Evolutionary conservation across 2,113 vertebrate genomes (phyloP), one percentile per base, ranked within the genome.

Genomic region (Trematocara stigmaticum): DNA sequence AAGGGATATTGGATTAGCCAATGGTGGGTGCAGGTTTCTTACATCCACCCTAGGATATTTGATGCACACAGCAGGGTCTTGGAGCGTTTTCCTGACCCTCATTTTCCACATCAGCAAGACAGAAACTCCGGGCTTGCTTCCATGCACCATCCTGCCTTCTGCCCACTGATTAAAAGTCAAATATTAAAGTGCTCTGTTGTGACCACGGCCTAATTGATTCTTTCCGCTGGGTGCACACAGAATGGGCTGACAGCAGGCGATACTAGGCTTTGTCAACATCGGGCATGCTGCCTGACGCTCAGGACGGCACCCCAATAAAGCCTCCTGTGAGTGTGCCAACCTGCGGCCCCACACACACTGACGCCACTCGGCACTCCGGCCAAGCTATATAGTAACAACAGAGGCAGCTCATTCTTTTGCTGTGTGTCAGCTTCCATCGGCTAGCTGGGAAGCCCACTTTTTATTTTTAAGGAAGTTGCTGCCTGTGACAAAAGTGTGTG

Each of bases 191-290:
- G 91, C 86, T 93, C 87, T 93, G 93, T 95, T 94, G 94, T 96
- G 91, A 92, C 91, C 90, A 79, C 13, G 38, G 84, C 88, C 88
- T 96, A 96, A 96, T 96, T 96, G 95, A 96, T 96, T 96, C 91
- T 95, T 95, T 95, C 94, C 92, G 90, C 93, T 66, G 81, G 82
- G 85, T 88, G 92, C 94, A 85, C 95, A 93, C 90, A 93, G 94
- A 96, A 95, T 91, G 91, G 93, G 92, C 93, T 95, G 96, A 96
- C 95, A 96, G 95, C 96, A 95, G 96, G 96, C 95, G 89, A 95
- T 94, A 91, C 90, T 85, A 84, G 79, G 95, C 95, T 96, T 96
- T 96, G 95, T 96, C 95, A 95, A 95, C 95, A 96, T 83, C 23
- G 94, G 96, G 95, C 95, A 86, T 35, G 87, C 87, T 95, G 96